Evolutionary conservation across 2,888 invertebrate species (phyloP), one percentile per base, ranked within the genome.

Genomic region (Ectemnius cavifrons): DNA sequence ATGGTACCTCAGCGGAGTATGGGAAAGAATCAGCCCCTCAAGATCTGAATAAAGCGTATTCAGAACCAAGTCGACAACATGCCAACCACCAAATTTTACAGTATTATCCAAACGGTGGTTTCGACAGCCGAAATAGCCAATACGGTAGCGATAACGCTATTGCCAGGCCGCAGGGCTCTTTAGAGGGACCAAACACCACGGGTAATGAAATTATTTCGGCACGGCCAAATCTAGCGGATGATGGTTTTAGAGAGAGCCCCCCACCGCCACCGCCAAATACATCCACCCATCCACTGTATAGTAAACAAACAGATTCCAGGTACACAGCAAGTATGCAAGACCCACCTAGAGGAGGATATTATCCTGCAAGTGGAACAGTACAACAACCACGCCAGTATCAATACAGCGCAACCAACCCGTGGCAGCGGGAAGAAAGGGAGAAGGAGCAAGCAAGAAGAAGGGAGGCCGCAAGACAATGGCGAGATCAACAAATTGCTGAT

Each of bases 341-440:
- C 89, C 94, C 95, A 14, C 95, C 95, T 0, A 94, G 95, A 84
- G 95, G 95, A 86, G 94, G 94, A 37, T 95, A 95, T 89, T 94
- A 95, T 91, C 93, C 94, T 13, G 77, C 86, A 4, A 70, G 91
- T 78, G 78, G 80, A 62, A 70, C 90, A 81, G 70, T 91, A 84
- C 91, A 91, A 14, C 91, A 90, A 56, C 90, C 90, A 20, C 89
- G 91, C 18, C 92, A 91, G 73, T 91, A 91, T 81, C 92, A 91
- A 61, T 92, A 91, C 72, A 89, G 88, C 73, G 92, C 92, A 37
- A 91, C 94, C 84, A 97, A 96, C 92, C 97, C 98, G 1, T 98
- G 98, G 98, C 97, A 97, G 86, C 93, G 97, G 28, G 98, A 98
- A 92, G 97, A 97, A 90, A 94, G 96, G 84, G 98, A 98, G 92